These are phyloP conservation scores for Zaprionus vittiger DNA, from an alignment of 1,140 invertebrate genomes.

Conservation along the genomic window DNA sequence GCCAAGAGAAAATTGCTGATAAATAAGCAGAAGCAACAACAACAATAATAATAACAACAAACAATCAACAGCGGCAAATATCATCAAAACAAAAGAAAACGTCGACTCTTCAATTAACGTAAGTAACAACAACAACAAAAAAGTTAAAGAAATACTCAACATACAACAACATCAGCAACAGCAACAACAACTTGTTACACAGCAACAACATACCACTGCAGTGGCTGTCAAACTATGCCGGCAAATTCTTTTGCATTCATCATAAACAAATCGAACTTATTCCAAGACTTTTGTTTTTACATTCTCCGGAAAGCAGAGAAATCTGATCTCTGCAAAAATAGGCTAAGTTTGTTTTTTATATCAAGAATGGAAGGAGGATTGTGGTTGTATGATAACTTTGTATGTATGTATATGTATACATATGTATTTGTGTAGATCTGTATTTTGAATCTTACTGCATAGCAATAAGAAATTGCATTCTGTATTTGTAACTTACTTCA, in stretches of 20 bases:
- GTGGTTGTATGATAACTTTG: too few relatives aligned
- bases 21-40: constrained; percentile 52
- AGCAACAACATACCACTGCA: neutral
- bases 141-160: constrained; percentile 27
- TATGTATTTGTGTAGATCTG: too few relatives aligned
- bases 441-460: too few relatives aligned
- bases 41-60: constrained; percentile 12
- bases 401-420: too few relatives aligned
- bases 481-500: too few relatives aligned
- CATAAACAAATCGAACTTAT: neutral
- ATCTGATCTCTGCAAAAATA: neutral
- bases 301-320: neutral
- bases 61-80: constrained; percentile 31
- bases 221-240: constrained; percentile 19
- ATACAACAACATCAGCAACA: neutral
- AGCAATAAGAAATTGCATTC: too few relatives aligned
- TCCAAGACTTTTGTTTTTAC: neutral
- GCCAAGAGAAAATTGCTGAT: constrained; percentile 60
- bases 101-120: constrained; percentile 55
- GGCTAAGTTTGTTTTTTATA: neutral
- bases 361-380: neutral
- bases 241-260: constrained; percentile 2
- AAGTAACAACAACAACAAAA: constrained; percentile 33
- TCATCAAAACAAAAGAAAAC: constrained; percentile 56
- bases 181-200: neutral